Evolutionary conservation across 2,113 vertebrate species (phyloP), one percentile per base, ranked within the genome.

Genomic region (Tursiops truncatus): DNA sequence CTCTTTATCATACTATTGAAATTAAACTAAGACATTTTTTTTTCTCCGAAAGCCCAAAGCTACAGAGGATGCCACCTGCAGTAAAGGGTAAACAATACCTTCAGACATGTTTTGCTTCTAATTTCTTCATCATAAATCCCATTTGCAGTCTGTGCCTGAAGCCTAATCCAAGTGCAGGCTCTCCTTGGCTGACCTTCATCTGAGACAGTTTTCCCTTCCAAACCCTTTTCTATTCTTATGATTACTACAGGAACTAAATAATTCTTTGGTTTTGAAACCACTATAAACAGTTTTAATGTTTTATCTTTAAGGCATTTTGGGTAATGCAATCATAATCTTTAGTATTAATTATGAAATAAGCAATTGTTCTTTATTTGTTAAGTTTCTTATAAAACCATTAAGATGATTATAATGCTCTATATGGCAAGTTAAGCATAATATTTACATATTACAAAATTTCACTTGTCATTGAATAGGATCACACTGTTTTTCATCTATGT

Each of bases 111-210:
- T 94, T 67, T 21, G 44, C 56, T 79, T 95, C 13, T 36, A 76
- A 94, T 97, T 98, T 95, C 79, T 92, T 84, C 68, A 68, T 21
- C 25, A 82, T 92, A 96, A 94, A 91, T 89, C 53, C 97, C 47
- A 96, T 13, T 2, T 0, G 36, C 71, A 86, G 81, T 83, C 82
- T 97, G 53, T 73, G 89, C 5, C 2, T 74, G 38, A 96, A 97
- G 87, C 47, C 6, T 53, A 68, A 97, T 73, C 84, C 44, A 96
- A 97, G 94, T 4, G 2, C 31, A 95, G 5, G 4, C 83, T n/a
- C 0, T 92, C 82, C 85, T 95, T 95, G 70, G 47, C 17, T 97
- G 67, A 95, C 44, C 18, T 76, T 97, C 92, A 70, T 28, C 26
- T 91, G 91, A 96, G 15, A 58, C 2, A 26, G 10, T 94, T 96